These are phyloP conservation scores for Ctena decussata DNA, from an alignment of 2,888 invertebrate species.

Conservation along the genomic window DNA sequence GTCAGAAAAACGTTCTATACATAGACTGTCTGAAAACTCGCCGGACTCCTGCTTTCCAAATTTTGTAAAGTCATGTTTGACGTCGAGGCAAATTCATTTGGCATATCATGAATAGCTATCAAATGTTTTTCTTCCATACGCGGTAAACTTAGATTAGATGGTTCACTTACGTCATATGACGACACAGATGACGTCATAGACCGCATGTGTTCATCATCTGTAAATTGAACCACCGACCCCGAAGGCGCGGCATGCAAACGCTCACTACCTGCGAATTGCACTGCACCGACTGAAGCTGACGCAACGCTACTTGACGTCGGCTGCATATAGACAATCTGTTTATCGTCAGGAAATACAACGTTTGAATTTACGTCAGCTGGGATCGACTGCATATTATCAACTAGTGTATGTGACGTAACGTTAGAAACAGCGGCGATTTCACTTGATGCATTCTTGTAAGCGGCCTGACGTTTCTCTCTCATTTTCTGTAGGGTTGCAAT, in stretches of 20 bases:
- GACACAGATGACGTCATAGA: not conserved
- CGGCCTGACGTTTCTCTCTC: conserved; percentile 62
- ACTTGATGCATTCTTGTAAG: not conserved
- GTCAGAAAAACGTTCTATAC: no score
- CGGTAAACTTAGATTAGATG: not conserved
- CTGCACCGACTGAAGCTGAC: not conserved
- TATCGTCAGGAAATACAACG: not conserved
- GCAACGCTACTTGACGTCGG: not conserved
- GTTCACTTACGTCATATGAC: not conserved
- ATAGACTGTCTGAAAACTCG: not conserved
- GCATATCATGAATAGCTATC: not conserved
- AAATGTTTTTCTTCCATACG: not conserved
- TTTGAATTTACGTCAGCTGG: not conserved
- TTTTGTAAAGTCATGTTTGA: not conserved
- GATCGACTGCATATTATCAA: not conserved
- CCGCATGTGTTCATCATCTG: no score
- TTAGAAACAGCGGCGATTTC: not conserved
- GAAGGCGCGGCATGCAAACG: not conserved
- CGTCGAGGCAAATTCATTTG: not conserved
- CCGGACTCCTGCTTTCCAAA: not conserved
- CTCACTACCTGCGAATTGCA: not conserved
- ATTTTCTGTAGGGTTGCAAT: conserved; percentile 77
- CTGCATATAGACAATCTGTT: not conserved
- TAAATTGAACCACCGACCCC: no score
- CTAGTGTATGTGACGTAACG: not conserved